Evolutionary conservation across 2,797 vertebrate genomes (phyloP), one percentile per base, ranked within the genome.

Genomic region (Jordanella pulchra): DNA sequence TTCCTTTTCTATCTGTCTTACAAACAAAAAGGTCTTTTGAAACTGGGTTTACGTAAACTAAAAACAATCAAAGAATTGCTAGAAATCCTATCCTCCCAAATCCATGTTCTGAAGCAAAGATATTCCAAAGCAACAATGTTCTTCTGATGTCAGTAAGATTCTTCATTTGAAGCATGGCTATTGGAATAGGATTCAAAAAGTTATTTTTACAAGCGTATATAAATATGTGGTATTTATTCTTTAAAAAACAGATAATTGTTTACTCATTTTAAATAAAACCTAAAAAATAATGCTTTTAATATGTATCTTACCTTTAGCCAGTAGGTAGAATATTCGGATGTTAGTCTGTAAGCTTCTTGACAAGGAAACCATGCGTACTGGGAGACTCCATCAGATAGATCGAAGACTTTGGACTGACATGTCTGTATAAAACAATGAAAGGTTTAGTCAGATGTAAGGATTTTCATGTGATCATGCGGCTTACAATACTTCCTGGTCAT

Each of bases 291-390:
- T 3, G n/a, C 35, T 39, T 61, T 61, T 39, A 25, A 71, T 35
- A 44, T 3, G 47, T 17, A 35, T 69, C 92, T 91, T 94, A 99
- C 98, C 96, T 96, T 96, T 28, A 99, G 91, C 97, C 96, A 97
- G 82, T 96, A 99, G 47, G 72, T 93, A 1, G 61, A 91, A 90
- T 90, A 91, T 82, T 94, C 90, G 85, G 82, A 95, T 67, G 89
- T 86, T 3, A 86, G 39, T 27, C 84, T 91, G 35, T 89, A 91
- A 28, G 91, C 89, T 60, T 94, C 93, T 0, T 92, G 94, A 80
- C 98, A 99, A 14, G 98, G 98, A 50, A 98, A 98, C 98, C 98
- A 99, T 25, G 98, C 97, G 0, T 98, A 96, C 85, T 97, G 97
- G 45, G 97, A 96, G 77, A 98, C 94, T 1, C 95, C 97, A 47